These are phyloP conservation scores for Corythaixoides concolor DNA, from an alignment of 2,113 vertebrate genomes.

Conservation along the genomic window DNA sequence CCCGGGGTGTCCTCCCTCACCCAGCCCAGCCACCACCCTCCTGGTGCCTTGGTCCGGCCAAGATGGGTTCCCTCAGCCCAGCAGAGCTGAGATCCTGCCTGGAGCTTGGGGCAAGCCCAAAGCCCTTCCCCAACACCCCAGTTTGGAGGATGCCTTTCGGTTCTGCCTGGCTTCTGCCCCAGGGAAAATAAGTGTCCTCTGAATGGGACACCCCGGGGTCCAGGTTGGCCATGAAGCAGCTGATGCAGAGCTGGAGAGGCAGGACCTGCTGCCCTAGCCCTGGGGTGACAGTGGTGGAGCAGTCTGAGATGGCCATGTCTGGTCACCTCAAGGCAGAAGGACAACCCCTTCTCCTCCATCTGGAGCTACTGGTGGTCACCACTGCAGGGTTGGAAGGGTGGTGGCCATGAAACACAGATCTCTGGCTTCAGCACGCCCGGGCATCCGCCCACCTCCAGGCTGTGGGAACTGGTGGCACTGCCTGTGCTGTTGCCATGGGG, in stretches of 20 bases:
- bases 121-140: not conserved
- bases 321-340: not conserved
- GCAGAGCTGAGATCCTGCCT: not conserved
- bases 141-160: not conserved
- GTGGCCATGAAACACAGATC: not conserved
- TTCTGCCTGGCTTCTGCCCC: not conserved
- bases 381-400: not conserved
- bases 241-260: not conserved
- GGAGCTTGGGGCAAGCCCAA: not conserved
- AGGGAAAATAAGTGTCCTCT: not conserved
- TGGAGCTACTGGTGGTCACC: not conserved
- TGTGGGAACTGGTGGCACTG: not conserved
- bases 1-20: accelerated
- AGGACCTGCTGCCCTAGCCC: not conserved
- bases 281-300: not conserved
- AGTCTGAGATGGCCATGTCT: not conserved
- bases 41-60: not conserved
- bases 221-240: not conserved
- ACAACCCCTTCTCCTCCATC: not conserved
- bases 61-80: not conserved
- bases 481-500: conserved; percentile 13
- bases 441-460: not conserved
- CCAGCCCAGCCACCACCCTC: not conserved
- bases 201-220: not conserved
- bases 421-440: not conserved